These are phyloP conservation scores for Sprattus sprattus DNA, from an alignment of 2,113 vertebrate species.

Conservation along the genomic window DNA sequence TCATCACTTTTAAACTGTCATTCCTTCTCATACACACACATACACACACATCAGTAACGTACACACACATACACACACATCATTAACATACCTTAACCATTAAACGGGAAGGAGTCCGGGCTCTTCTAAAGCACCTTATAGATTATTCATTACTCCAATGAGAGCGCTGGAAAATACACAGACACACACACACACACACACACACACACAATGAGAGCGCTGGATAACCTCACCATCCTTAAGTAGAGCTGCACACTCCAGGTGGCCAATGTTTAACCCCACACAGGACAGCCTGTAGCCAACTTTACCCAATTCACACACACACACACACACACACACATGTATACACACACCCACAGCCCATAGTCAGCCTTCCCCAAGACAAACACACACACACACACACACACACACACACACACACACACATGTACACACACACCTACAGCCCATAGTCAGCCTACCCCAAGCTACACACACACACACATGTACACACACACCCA, in stretches of 20 bases:
- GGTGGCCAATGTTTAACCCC: conserved; percentile 41
- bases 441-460: background rate
- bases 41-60: background rate
- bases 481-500: too few species aligned
- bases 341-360: too few species aligned
- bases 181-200: too few species aligned
- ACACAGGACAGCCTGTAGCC: background rate
- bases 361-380: too few species aligned
- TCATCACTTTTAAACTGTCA: background rate
- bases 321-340: too few species aligned
- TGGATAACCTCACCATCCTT: conserved; percentile 41
- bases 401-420: too few species aligned
- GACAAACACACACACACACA: background rate
- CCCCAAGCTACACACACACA: too few species aligned
- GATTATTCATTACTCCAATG: conserved; percentile 59
- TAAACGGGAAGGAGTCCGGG: conserved; percentile 60
- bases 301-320: background rate
- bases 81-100: conserved; percentile 67
- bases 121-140: conserved; percentile 44
- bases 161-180: conserved; percentile 61
- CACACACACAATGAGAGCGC: conserved; percentile 67
- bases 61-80: background rate
- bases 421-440: background rate
- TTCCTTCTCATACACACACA: background rate
- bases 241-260: conserved; percentile 48